phyloP scores from a whole-genome alignment of 2,888 invertebrate genomes.

The Pristionchus fissidentatus region DNA sequence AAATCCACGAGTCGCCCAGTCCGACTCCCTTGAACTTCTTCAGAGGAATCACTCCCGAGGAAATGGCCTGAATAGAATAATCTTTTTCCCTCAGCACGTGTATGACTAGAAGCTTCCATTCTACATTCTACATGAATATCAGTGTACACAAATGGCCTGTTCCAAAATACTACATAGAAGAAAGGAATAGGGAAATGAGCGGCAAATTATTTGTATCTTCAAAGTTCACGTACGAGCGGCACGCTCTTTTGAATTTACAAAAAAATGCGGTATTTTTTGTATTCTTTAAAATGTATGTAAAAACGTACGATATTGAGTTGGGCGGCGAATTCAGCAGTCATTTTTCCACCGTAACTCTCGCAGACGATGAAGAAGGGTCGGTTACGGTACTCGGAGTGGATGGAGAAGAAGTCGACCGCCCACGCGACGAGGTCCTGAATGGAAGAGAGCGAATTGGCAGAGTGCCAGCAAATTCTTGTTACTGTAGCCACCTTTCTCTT shows the following conservation, averaged over 20 bases:
- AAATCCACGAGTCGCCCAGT: constrained; percentile 91
- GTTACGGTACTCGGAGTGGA: constrained; percentile 83
- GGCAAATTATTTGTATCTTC: too few relatives aligned
- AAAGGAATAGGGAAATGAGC: too few relatives aligned
- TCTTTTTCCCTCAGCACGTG: too few relatives aligned
- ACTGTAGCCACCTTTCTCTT: not conserved
- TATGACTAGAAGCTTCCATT: too few relatives aligned
- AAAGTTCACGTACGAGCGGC: too few relatives aligned
- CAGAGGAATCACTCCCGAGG: constrained; percentile 77
- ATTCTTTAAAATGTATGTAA: not conserved
- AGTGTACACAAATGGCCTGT: too few relatives aligned
- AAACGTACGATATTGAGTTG: constrained; percentile 77
- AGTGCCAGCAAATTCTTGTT: not conserved
- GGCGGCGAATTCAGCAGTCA: constrained; percentile 87
- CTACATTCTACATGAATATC: too few relatives aligned
- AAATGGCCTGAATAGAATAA: constrained; percentile 80
- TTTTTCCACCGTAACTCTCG: constrained; percentile 94
- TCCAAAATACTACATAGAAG: too few relatives aligned
- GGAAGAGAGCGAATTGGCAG: not conserved
- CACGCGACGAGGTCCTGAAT: constrained; percentile 84
- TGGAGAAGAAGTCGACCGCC: constrained; percentile 83
- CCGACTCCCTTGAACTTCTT: constrained; percentile 86
- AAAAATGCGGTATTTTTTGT: too few relatives aligned
- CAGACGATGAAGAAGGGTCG: constrained; percentile 88
- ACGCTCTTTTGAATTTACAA: too few relatives aligned